Percentiles rank a stretch among this genome's conserved stretches.
Conservation (phyloP, 2,888 invertebrate genomes). For the Lepidonotus clava region DNA sequence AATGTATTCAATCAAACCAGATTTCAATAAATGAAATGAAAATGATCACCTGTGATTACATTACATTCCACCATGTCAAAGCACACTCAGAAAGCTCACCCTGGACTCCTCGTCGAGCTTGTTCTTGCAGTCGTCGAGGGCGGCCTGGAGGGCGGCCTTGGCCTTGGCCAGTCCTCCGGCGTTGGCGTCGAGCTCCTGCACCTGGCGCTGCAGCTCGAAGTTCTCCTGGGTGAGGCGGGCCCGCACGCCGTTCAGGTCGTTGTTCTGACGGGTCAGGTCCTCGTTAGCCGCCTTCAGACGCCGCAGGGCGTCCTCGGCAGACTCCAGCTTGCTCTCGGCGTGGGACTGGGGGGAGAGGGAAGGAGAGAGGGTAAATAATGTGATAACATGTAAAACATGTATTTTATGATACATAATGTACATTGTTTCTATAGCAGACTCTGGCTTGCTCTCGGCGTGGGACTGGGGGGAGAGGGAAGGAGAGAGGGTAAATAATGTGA, state of each 20-base stretch:
- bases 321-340: conserved; percentile 87
- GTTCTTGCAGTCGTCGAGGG: conserved; percentile 78
- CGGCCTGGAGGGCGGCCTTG: conserved; percentile 80
- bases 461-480: conserved; percentile 33
- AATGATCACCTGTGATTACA: no score
- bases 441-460: conserved; percentile 84
- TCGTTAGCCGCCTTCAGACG: conserved; percentile 84
- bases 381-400: no score
- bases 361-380: neutral
- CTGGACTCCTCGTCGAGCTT: conserved; percentile 78
- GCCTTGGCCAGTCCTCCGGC: conserved; percentile 98
- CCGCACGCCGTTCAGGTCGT: conserved; percentile 83
- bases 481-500: neutral
- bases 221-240: conserved; percentile 92
- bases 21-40: no score
- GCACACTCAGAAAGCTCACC: no score
- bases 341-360: conserved; percentile 56
- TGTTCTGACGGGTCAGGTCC: conserved; percentile 93
- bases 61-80: no score
- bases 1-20: no score
- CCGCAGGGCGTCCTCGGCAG: conserved; percentile 85
- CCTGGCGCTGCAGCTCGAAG: conserved; percentile 84
- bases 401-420: no score
- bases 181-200: conserved; percentile 95
- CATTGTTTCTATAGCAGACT: no score